Evolutionary conservation across 1,140 invertebrate genomes (phyloP).

Genomic region (Sipha flava): DNA sequence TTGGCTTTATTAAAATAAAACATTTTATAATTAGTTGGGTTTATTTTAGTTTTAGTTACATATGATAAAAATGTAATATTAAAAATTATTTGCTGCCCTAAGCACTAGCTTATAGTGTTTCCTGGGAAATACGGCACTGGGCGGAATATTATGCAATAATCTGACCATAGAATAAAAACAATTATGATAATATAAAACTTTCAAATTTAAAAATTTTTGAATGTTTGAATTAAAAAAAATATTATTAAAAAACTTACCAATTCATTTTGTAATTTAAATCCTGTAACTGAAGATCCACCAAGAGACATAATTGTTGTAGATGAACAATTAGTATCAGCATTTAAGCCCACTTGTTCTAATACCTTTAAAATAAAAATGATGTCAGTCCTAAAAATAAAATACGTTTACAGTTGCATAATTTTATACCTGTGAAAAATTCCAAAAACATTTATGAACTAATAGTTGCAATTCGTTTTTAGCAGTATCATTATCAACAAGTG

Average conservation of each 20-base stretch:
- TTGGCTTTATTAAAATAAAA: too few species aligned
- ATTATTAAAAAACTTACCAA: background rate
- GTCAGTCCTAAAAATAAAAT: background rate
- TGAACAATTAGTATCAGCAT: slow-evolving; percentile 14
- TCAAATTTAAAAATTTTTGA: background rate
- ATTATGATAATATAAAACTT: background rate
- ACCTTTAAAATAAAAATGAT: background rate
- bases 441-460: slow-evolving; percentile 61
- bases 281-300: slow-evolving; percentile 8
- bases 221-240: too few species aligned
- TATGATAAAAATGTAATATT: too few species aligned
- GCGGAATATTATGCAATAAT: too few species aligned
- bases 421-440: slow-evolving; percentile 43
- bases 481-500: slow-evolving; percentile 55
- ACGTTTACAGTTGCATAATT: background rate
- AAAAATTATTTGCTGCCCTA: too few species aligned
- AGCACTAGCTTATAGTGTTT: too few species aligned
- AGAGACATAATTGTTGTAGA: slow-evolving; percentile 18
- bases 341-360: slow-evolving; percentile 25
- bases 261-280: background rate
- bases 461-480: slow-evolving; percentile 58
- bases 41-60: too few species aligned
- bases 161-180: too few species aligned
- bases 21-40: too few species aligned
- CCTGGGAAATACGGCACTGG: too few species aligned